Evolutionary conservation across 1,140 invertebrate species (phyloP), one percentile per base, ranked within the genome.

Genomic region (Hyles vespertilio): DNA sequence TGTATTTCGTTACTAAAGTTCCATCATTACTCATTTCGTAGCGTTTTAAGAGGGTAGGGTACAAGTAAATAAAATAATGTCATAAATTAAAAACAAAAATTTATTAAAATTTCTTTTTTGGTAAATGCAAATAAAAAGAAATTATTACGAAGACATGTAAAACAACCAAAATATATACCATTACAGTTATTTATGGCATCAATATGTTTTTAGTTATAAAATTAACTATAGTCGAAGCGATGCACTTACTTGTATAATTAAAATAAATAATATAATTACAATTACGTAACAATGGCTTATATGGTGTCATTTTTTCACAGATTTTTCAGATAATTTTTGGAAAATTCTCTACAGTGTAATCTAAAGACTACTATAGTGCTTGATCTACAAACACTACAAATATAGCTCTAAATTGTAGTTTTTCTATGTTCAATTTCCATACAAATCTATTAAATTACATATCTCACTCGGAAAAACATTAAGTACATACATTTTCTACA

Each of bases 241-340:
- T 54, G 22, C 6, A 44, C 40, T 54, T 54, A 54, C 34, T 54
- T 32, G 40, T 54, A 54, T 10, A 54, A 54, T 54, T 54, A 54
- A 51, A 51, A 51, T 51, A 51, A 51, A 54, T 54, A 54, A 54
- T 44, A 54, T 54, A 54, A 54, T 54, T 44, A 54, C 40, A 54
- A 54, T 40, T n/a, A 51, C 5, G 32, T 51, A 51, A 51, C 50
- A 51, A 51, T 51, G 32, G 32, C 50, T 51, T 51, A 51, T 51
- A 51, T 51, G 34, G 50, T n/a, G 32, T 11, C 50, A 51, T 51
- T 51, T 51, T 51, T 51, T 33, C 50, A 51, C 50, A 34, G 9
- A 51, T 34, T 51, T 51, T 51, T n/a, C 10, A 8, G 10, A 2
- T 2, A 1, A 3, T n/a, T 47, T 47, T 47, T 11, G 12, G 5